Conservation (phyloP, 2,797 vertebrate species). For the Ficedula albicollis region DNA sequence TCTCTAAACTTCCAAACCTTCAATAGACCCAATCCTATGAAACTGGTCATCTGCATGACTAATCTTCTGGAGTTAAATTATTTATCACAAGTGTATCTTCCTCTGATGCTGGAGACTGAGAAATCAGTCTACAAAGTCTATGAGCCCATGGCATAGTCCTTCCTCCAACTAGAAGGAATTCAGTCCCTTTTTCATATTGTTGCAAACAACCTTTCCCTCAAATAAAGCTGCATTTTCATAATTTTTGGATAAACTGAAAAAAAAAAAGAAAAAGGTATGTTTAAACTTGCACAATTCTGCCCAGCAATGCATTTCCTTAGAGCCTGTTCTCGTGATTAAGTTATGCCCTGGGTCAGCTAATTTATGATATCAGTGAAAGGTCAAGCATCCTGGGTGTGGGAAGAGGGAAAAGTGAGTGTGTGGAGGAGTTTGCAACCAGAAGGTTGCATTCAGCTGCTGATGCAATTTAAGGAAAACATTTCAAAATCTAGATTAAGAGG, state of each 20-base stretch:
- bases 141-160: neutral
- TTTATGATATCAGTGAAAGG: conserved; percentile 46
- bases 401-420: conserved; percentile 1
- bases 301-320: neutral
- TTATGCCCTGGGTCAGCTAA: conserved; percentile 2
- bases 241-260: neutral
- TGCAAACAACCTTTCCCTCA: neutral
- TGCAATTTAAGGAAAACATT: neutral
- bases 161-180: neutral
- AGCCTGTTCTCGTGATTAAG: neutral
- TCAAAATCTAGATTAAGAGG: neutral
- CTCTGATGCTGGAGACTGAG: neutral
- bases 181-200: neutral
- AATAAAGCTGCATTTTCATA: neutral
- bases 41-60: neutral
- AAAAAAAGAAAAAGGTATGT: neutral
- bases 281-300: neutral
- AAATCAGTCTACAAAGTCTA: neutral
- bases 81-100: neutral
- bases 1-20: neutral
- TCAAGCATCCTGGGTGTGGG: conserved; percentile 49
- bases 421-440: neutral
- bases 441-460: neutral
- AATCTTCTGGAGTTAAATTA: neutral
- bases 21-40: neutral